Evolutionary conservation across 1,140 invertebrate species (phyloP).

Genomic region (Diorhabda sublineata): DNA sequence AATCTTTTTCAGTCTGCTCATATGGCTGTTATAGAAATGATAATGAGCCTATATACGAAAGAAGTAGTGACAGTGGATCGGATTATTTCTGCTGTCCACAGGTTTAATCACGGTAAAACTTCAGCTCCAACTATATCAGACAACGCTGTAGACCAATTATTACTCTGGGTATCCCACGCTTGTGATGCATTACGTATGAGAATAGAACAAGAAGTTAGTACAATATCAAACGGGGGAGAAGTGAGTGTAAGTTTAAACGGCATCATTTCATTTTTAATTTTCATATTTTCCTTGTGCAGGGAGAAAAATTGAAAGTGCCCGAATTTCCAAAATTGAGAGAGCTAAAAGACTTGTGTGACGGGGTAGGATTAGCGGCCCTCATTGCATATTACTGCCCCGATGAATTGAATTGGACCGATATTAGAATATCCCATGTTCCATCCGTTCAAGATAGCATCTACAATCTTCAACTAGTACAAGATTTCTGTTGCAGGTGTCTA

Average conservation of each 20-base stretch:
- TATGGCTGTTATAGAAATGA: conserved; percentile 93
- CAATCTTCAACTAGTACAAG: conserved; percentile 85
- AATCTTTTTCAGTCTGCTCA: conserved; percentile 75
- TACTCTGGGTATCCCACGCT: conserved; percentile 89
- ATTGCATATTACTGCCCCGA: conserved; percentile 93
- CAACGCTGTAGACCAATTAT: conserved; percentile 79
- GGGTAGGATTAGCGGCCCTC: conserved; percentile 82
- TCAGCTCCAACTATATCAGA: conserved; percentile 55
- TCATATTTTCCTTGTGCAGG: conserved; percentile 22
- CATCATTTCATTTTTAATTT: background rate
- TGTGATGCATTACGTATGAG: conserved; percentile 70
- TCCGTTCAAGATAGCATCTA: conserved; percentile 85
- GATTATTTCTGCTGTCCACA: conserved; percentile 77
- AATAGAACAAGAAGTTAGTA: conserved; percentile 51
- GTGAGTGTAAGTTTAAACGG: conserved; percentile 22
- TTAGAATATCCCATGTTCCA: conserved; percentile 46
- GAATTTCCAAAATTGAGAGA: conserved; percentile 53
- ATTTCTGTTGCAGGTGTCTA: conserved; percentile 80
- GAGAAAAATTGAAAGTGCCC: conserved; percentile 49
- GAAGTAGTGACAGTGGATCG: conserved; percentile 89
- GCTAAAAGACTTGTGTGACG: conserved; percentile 82
- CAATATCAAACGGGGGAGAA: conserved; percentile 35
- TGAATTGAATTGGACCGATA: conserved; percentile 66
- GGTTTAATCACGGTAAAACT: conserved; percentile 55
- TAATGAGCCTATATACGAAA: conserved; percentile 92